Evolutionary conservation across 2,113 vertebrate genomes (phyloP).

Genomic region (Ptilorrhoa leucosticta): DNA sequence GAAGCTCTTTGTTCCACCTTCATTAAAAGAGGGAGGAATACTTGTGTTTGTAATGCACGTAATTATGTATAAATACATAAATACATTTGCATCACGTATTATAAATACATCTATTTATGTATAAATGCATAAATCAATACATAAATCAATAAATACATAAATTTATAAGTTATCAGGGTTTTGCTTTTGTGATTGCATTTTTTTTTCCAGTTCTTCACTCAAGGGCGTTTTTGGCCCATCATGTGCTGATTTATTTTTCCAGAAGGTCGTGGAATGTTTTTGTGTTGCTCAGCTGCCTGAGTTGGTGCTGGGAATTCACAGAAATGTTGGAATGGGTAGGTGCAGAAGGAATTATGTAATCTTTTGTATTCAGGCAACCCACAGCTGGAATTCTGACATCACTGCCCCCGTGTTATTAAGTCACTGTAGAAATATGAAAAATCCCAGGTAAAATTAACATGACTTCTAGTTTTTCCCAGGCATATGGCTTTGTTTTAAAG

Average conservation of each 20-base stretch:
- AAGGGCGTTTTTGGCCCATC: background rate
- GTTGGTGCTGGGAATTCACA: background rate
- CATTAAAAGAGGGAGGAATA: background rate
- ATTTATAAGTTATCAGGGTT: background rate
- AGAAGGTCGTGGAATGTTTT: background rate
- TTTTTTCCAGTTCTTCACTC: background rate
- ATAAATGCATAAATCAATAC: background rate
- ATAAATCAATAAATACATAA: background rate
- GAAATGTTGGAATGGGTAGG: too few relatives aligned
- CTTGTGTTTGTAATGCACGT: background rate
- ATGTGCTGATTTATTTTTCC: background rate
- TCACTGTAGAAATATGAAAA: background rate
- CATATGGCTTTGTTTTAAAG: background rate
- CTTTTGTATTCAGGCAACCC: background rate
- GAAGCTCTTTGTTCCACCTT: background rate
- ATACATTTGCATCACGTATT: background rate
- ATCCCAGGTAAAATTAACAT: background rate
- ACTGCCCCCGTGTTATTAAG: accelerated
- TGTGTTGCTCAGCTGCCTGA: background rate
- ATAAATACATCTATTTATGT: background rate
- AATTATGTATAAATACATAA: background rate
- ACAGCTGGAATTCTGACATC: background rate
- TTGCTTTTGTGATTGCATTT: background rate
- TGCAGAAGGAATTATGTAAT: background rate
- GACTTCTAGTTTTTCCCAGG: background rate